A percentile compares a stretch with the other conserved stretches of the same genome.
These are phyloP conservation scores for Lepisosteus osseus DNA, from an alignment of 2,113 vertebrate genomes.

Conservation along the genomic window DNA sequence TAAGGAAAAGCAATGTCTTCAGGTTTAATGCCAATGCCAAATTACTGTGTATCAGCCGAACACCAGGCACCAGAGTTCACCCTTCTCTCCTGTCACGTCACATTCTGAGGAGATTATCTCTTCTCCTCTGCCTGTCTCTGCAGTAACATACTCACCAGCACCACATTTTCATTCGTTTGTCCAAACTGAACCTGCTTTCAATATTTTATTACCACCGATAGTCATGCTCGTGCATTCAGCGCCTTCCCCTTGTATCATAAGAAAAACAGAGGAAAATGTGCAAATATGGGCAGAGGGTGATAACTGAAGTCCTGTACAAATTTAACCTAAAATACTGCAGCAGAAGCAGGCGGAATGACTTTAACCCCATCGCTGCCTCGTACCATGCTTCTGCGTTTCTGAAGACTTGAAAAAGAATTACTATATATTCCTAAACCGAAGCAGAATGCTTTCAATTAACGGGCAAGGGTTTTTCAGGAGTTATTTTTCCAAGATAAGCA, in stretches of 20 bases:
- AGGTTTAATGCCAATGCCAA: conserved; percentile 39
- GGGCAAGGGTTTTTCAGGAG: no score
- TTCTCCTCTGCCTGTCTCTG: conserved; percentile 32
- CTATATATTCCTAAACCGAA: no score
- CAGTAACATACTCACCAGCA: conserved; percentile 9
- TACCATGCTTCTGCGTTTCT: no score
- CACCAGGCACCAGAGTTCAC: conserved; percentile 9
- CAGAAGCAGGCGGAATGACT: conserved; percentile 30
- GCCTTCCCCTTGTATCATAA: conserved; percentile 52
- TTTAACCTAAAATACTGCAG: conserved; percentile 45
- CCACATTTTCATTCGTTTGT: conserved; percentile 28
- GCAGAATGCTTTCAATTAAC: no score
- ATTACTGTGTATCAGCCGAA: not conserved
- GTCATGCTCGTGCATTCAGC: conserved; percentile 53
- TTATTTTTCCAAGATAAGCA: no score
- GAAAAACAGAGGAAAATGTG: conserved; percentile 44
- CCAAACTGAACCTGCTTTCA: conserved; percentile 22
- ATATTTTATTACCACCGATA: conserved; percentile 42
- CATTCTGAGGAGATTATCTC: conserved; percentile 43
- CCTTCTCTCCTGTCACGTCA: conserved; percentile 42
- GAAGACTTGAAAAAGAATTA: no score
- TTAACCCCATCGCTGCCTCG: conserved; percentile 28
- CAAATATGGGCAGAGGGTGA: conserved; percentile 46
- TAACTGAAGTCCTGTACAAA: conserved; percentile 45
- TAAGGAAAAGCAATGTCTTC: conserved; percentile 28